Base-by-base conservation (phyloP, 2,797 vertebrate genomes). In the Chelidonichthys spinosus region DNA sequence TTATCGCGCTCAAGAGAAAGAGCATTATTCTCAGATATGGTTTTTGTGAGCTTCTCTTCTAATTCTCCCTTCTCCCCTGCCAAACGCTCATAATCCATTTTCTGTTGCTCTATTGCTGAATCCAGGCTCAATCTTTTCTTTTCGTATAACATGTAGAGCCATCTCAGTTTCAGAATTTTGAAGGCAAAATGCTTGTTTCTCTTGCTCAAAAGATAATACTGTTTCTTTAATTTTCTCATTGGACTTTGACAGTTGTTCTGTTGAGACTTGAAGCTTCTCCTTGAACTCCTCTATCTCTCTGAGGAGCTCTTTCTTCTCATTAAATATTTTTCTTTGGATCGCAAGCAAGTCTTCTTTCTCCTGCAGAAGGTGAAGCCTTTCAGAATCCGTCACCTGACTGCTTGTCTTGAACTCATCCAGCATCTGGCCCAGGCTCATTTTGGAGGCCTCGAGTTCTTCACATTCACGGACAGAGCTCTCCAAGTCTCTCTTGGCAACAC, bases 331-430 rank as follows among this genome's bases (percentile, higher is more conserved):
- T 67, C 85, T 93, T 74, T 97, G 95, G 0, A 87, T 83, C 1
- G 92, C 83, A 10, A 95, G 90, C 36, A 97, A 82, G 46, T 93
- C 87, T 72, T 98, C 96, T 63, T 97, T 98, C 87, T 98, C 96
- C 17, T 95, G 95, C 50, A 97, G 85, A 35, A 98, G 93, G 39
- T 94, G 91, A 72, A 95, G 71, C 42, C 93, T 93, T 62, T 98
- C 94, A 0, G 94, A 95, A 79, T 95, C 93, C 0, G 96, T 95
- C 35, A 90, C 85, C 10, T 96, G 95, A 73, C 93, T 95, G 7
- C 92, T 96, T 6, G 94, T 93, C 86, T 96, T 96, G 8, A 94
- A 86, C 72, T 97, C 96, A 35, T 98, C 96, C 33, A 99, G 87
- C 81, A 94, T 91, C 81, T 89, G 86, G 0, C 92, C 87, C 62